These are phyloP conservation scores for Apodemia hepburni DNA, from an alignment of 2,888 invertebrate species.

Conservation along the genomic window DNA sequence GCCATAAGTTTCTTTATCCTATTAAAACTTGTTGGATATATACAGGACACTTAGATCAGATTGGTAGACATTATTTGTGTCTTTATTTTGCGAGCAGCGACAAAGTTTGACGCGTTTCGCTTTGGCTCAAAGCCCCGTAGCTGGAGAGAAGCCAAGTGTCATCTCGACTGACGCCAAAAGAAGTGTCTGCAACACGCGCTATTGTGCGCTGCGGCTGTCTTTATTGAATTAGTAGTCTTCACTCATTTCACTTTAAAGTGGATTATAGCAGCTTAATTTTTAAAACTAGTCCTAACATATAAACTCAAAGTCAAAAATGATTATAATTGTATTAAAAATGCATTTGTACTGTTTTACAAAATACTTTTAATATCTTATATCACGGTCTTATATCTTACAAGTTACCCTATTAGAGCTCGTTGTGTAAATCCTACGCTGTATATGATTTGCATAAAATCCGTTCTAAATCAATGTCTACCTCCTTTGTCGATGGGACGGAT, in stretches of 20 bases:
- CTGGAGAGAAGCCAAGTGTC: conserved; percentile 14
- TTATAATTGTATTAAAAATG: too few relatives aligned
- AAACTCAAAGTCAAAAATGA: too few relatives aligned
- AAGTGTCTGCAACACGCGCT: conserved; percentile 16
- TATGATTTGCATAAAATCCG: too few relatives aligned
- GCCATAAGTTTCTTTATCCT: not conserved
- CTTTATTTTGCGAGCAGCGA: conserved; percentile 7
- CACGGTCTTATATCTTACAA: too few relatives aligned
- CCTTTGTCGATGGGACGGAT: too few relatives aligned
- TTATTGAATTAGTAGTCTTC: conserved; percentile 14
- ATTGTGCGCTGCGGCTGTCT: conserved; percentile 7
- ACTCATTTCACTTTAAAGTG: conserved; percentile 9
- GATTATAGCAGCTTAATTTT: not conserved
- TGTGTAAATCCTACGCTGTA: too few relatives aligned
- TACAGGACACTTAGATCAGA: conserved; percentile 10
- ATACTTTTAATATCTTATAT: too few relatives aligned
- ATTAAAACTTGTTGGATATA: not conserved
- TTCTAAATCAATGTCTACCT: too few relatives aligned
- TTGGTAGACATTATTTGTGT: conserved; percentile 11
- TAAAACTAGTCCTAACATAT: not conserved
- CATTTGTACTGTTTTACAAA: too few relatives aligned
- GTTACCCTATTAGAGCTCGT: too few relatives aligned
- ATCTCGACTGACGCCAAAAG: conserved; percentile 16
- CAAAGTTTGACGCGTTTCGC: conserved; percentile 14
- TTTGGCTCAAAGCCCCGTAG: conserved; percentile 11